Evolutionary conservation across 2,113 vertebrate species (phyloP).

Genomic region (Periophthalmus modestus): DNA sequence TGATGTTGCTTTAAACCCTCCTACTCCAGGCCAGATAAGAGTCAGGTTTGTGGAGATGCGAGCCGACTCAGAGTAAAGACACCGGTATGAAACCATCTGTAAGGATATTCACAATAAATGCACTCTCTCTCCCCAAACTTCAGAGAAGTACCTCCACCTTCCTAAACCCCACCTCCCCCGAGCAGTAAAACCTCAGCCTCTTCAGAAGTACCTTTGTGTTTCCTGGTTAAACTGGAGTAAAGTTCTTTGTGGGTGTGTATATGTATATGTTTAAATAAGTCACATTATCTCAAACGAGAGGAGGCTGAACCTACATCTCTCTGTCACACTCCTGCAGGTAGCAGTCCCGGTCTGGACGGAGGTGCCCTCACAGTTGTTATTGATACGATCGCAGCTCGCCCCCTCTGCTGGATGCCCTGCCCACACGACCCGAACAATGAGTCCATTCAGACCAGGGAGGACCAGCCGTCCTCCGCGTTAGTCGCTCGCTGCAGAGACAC

Average conservation of each 20-base stretch:
- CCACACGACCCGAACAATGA: constrained; percentile 95
- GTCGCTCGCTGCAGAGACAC: constrained; percentile 85
- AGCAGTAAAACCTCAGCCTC: not conserved
- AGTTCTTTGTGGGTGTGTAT: no score
- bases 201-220: constrained; percentile 74
- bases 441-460: constrained; percentile 99
- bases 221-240: not conserved
- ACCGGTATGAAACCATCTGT: not conserved
- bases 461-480: constrained; percentile 96
- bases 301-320: constrained; percentile 98
- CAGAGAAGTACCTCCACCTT: not conserved
- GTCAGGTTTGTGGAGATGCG: no score
- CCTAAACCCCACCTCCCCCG: not conserved
- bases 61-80: no score
- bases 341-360: constrained; percentile 99
- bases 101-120: not conserved
- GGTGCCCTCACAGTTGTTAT: constrained; percentile 94
- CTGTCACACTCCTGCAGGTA: constrained; percentile 96
- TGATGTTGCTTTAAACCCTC: no score
- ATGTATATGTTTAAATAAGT: no score
- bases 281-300: no score
- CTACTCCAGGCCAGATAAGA: no score
- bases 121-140: not conserved
- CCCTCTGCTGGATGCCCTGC: constrained; percentile 95
- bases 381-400: constrained; percentile 97